Conservation (phyloP, 2,797 vertebrate species). For the Acestrorhynchus altus region DNA sequence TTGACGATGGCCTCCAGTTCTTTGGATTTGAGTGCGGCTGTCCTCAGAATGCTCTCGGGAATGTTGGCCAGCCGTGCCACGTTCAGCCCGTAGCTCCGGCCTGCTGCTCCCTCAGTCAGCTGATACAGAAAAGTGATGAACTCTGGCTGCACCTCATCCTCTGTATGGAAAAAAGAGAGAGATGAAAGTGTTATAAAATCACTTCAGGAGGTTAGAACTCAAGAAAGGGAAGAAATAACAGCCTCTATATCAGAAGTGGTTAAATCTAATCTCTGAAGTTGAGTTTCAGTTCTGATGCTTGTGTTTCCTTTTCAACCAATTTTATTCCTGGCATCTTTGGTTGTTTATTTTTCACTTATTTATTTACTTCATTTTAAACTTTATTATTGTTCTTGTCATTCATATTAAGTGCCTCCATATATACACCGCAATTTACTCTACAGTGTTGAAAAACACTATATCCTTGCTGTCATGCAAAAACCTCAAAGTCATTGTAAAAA, state of each 20-base stretch:
- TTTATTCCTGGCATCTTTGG: too few relatives aligned
- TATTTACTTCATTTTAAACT: too few relatives aligned
- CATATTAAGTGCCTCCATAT: too few relatives aligned
- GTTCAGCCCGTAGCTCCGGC: constrained; percentile 93
- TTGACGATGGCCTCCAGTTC: constrained; percentile 86
- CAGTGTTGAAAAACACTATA: too few relatives aligned
- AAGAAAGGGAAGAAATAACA: neutral
- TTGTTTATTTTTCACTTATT: too few relatives aligned
- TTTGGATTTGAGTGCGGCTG: constrained; percentile 87
- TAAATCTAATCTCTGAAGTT: neutral
- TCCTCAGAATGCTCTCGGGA: constrained; percentile 85
- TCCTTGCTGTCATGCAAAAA: too few relatives aligned
- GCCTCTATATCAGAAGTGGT: neutral
- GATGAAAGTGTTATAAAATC: constrained; percentile 25
- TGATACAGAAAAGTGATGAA: constrained; percentile 97
- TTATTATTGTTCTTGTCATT: too few relatives aligned
- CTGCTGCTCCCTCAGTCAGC: constrained; percentile 88
- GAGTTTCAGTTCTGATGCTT: too few relatives aligned
- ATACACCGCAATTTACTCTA: too few relatives aligned
- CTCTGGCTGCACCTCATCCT: constrained; percentile 81
- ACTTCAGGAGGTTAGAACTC: neutral
- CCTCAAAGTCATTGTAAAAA: too few relatives aligned
- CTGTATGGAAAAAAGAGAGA: constrained; percentile 49
- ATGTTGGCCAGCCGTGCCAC: constrained; percentile 92
- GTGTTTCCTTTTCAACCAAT: too few relatives aligned